phyloP scores from a whole-genome alignment of 1,140 invertebrate species.

The Euwallacea fornicatus region DNA sequence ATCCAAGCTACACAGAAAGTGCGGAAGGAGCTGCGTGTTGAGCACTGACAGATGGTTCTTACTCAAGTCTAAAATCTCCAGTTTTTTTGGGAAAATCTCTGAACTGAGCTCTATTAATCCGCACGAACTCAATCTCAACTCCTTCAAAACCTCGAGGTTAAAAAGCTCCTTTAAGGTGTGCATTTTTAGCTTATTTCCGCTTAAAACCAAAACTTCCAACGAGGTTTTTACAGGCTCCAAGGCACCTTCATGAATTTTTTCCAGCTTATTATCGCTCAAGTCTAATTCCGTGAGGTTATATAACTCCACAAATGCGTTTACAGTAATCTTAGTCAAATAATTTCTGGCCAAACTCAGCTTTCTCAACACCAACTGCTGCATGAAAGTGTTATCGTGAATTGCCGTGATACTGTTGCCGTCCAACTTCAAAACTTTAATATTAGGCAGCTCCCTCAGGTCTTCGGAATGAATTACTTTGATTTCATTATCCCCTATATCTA shows the following conservation, averaged over 20 bases:
- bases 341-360: constrained; percentile 67
- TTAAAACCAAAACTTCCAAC: constrained; percentile 64
- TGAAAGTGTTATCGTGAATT: constrained; percentile 68
- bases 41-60: constrained; percentile 62
- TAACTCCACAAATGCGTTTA: constrained; percentile 67
- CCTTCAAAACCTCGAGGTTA: constrained; percentile 59
- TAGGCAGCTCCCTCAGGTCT: constrained; percentile 67
- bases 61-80: constrained; percentile 60
- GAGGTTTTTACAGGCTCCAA: constrained; percentile 62
- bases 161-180: constrained; percentile 57
- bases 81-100: constrained; percentile 54
- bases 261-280: constrained; percentile 71
- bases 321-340: constrained; percentile 65
- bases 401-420: constrained; percentile 75
- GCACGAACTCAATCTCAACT: constrained; percentile 60
- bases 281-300: constrained; percentile 67
- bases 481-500: constrained; percentile 76
- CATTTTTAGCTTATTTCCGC: constrained; percentile 62
- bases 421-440: constrained; percentile 66
- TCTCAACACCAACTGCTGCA: constrained; percentile 60
- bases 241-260: constrained; percentile 61
- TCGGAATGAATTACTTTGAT: constrained; percentile 72
- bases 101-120: constrained; percentile 54
- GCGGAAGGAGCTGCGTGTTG: constrained; percentile 58
- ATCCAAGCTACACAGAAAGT: constrained; percentile 62